These are phyloP conservation scores for Catagonus wagneri DNA, from an alignment of 2,113 vertebrate genomes.

Conservation along the genomic window DNA sequence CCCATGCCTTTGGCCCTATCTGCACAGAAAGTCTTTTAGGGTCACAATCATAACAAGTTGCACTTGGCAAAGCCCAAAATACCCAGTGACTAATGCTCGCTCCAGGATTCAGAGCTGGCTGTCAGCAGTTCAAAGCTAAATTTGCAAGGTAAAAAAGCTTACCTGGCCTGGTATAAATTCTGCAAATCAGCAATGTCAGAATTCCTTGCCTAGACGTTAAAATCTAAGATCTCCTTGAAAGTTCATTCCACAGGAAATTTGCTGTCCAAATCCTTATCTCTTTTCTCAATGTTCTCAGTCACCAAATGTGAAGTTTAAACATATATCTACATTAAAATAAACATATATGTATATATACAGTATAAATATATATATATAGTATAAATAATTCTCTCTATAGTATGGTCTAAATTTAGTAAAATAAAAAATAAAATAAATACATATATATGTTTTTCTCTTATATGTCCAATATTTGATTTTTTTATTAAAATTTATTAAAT, in stretches of 20 bases:
- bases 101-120: background rate
- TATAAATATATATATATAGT: background rate
- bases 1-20: background rate
- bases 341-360: background rate
- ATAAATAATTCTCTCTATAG: background rate
- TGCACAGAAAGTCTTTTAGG: background rate
- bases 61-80: background rate
- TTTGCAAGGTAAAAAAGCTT: background rate
- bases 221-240: background rate
- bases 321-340: background rate
- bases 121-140: background rate
- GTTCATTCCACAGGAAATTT: background rate
- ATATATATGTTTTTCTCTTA: background rate
- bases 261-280: background rate
- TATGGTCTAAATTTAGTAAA: background rate
- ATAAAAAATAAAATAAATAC: background rate
- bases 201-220: background rate
- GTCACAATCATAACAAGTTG: constrained; percentile 12
- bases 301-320: background rate
- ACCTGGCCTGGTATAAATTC: background rate
- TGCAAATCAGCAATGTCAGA: background rate
- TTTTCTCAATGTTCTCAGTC: background rate
- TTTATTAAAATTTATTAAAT: background rate
- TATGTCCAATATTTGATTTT: background rate
- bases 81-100: background rate